Evolutionary conservation across 1,140 invertebrate species (phyloP).

Genomic region (Sipha flava): DNA sequence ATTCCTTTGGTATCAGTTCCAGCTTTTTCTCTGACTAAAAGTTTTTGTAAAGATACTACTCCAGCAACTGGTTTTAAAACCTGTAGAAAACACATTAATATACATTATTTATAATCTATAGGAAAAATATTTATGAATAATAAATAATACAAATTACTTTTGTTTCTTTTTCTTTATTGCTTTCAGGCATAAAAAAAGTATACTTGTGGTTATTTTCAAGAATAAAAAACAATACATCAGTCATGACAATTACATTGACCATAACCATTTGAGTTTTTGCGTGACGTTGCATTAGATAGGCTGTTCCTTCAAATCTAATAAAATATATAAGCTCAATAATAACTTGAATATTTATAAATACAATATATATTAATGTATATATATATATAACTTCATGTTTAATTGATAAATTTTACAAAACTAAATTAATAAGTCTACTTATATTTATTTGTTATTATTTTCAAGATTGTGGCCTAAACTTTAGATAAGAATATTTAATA

Average conservation of each 20-base stretch:
- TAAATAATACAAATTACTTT: background rate
- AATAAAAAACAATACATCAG: slow-evolving; percentile 84
- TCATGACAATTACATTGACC: slow-evolving; percentile 82
- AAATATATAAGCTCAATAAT: slow-evolving; percentile 36
- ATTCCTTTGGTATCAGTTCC: slow-evolving; percentile 78
- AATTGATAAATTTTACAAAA: no score
- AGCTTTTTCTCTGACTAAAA: slow-evolving; percentile 85
- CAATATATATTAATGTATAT: background rate
- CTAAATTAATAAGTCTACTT: no score
- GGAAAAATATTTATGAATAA: background rate
- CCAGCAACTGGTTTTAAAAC: slow-evolving; percentile 50
- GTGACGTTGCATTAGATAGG: slow-evolving; percentile 72
- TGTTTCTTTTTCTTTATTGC: slow-evolving; percentile 48
- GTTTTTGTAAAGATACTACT: slow-evolving; percentile 79
- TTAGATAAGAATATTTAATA: no score
- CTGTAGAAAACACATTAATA: slow-evolving; percentile 15
- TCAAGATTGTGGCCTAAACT: no score
- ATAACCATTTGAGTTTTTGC: slow-evolving; percentile 74
- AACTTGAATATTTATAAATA: no score
- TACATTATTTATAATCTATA: background rate
- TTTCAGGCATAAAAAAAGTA: slow-evolving; percentile 75
- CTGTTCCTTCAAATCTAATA: slow-evolving; percentile 70
- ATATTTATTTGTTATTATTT: no score
- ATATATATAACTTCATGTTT: background rate
- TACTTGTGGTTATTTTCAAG: slow-evolving; percentile 78